Evolutionary conservation across 2,797 vertebrate species (phyloP), one percentile per base, ranked within the genome.

Genomic region (Anguilla obscura): DNA sequence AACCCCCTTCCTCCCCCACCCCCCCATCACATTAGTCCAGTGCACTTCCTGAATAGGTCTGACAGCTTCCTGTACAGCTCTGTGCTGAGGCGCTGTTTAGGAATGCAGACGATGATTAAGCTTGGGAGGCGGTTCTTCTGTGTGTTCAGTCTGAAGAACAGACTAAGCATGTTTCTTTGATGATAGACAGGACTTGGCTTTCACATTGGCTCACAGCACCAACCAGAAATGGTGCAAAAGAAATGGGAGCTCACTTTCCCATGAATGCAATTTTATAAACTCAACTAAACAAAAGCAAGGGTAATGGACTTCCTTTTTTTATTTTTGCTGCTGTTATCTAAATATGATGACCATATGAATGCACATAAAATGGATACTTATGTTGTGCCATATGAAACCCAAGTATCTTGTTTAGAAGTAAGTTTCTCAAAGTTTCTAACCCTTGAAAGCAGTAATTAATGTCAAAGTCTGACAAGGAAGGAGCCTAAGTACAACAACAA

Each of bases 381-480:
- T 76, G 74, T 16, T 40, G 33, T 76, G 74, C 33, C 74, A 76
- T 76, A 33, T 76, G 74, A 27, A 69, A 14, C 9, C 27, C 1
- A 76, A 36, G 74, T 92, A 84, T 90, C 89, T 88, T 89, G 86
- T 52, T 24, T 66, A 89, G 90, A 90, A 89, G 71, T 80, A 88
- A 88, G 89, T 89, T 90, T 92, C 93, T 92, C 86, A 88, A 69
- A 40, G 89, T 89, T 88, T 88, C 86, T 71, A 90, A 89, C 87
- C 24, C 86, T 85, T 7, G 84, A 87, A 45, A 91, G 83, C 90
- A 84, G 89, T 91, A 93, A 94, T 94, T 93, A 94, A 91, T 93
- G 88, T 88, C 85, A 63, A 86, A 69, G 71, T 88, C 90, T 90
- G 90, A 90, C 88, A 89, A 91, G 89, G 24, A 86, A 89, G 79